Percentiles rank a stretch among this genome's conserved stretches.
These are phyloP conservation scores for Gortyna flavago DNA, from an alignment of 2,888 invertebrate genomes.

Conservation along the genomic window DNA sequence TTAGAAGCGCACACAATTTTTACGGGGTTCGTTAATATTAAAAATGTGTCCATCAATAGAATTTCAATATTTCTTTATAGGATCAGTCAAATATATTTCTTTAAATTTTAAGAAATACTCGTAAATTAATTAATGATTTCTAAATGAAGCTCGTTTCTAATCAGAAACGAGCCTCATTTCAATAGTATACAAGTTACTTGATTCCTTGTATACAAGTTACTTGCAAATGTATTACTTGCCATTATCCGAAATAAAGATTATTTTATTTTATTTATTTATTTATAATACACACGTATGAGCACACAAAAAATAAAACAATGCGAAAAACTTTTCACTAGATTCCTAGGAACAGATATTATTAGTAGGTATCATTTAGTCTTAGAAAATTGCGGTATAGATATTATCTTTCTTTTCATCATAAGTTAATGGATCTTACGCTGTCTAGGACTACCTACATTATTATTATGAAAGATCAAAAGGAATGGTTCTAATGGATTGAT, in stretches of 20 bases:
- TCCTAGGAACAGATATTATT: constrained; percentile 17
- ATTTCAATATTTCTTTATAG: neutral
- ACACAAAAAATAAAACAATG: constrained; percentile 1
- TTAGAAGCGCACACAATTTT: neutral
- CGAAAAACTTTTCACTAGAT: neutral
- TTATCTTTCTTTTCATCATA: neutral
- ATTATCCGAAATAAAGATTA: no score
- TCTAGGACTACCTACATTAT: constrained; percentile 18
- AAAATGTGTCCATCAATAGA: neutral
- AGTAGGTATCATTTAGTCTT: neutral
- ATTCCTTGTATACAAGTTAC: neutral
- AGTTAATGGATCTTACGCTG: neutral
- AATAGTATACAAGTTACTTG: neutral
- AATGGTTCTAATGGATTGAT: constrained; percentile 26
- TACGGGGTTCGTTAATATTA: neutral
- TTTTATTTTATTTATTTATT: no score
- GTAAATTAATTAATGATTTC: neutral
- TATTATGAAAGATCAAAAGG: constrained; percentile 33
- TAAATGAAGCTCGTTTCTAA: neutral
- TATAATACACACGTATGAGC: neutral
- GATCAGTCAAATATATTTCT: neutral
- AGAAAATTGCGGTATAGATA: constrained; percentile 9
- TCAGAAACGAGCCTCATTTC: no score
- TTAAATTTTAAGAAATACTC: neutral
- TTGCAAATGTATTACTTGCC: no score